Conservation (phyloP, 2,888 invertebrate species). For the Abrostola tripartita region DNA sequence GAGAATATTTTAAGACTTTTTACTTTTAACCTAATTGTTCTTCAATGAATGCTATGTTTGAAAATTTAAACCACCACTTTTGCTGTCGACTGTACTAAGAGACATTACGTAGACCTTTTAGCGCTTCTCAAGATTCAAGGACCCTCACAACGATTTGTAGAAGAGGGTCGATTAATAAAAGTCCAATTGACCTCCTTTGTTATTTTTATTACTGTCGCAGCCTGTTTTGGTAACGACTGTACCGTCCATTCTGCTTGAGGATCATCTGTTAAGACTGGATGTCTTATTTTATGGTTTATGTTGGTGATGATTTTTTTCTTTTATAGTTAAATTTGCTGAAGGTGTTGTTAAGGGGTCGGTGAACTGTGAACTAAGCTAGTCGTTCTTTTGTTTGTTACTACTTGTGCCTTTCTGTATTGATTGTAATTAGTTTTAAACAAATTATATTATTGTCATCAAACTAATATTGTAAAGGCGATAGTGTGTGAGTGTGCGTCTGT, state of each 20-base stretch:
- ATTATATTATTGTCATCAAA: no score
- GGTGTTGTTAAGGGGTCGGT: neutral
- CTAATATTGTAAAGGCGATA: no score
- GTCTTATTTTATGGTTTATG: constrained; percentile 11
- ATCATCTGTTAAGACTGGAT: constrained; percentile 21
- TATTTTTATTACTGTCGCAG: constrained; percentile 49
- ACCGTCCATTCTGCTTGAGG: constrained; percentile 19
- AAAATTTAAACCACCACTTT: no score
- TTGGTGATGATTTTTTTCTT: neutral
- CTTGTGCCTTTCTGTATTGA: no score
- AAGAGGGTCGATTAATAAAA: constrained; percentile 51
- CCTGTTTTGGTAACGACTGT: constrained; percentile 25
- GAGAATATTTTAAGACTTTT: no score
- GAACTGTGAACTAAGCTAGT: no score
- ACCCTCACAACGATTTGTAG: constrained; percentile 28
- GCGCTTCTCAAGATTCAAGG: constrained; percentile 33
- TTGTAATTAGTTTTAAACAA: no score
- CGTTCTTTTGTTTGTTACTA: no score
- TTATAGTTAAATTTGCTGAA: neutral
- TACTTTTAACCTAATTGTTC: no score
- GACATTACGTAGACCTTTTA: constrained; percentile 36
- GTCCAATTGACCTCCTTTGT: constrained; percentile 42
- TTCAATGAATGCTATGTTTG: no score
- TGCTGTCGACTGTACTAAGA: constrained; percentile 6
- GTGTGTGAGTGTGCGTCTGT: no score